Conservation (phyloP, 2,888 invertebrate genomes). For the Leptarthrus brevirostris region DNA sequence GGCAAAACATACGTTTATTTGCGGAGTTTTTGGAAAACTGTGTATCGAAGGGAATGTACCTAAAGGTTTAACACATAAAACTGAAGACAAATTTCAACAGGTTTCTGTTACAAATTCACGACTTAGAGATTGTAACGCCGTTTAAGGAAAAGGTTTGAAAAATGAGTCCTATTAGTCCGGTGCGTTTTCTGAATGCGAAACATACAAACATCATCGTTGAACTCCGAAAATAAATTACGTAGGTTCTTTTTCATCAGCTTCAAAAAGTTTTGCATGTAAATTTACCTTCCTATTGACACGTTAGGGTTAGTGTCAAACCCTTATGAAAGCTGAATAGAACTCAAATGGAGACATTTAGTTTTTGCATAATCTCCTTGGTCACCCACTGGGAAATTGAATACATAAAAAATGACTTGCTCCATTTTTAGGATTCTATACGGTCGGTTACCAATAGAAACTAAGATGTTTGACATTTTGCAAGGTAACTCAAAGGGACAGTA, state of each 20-base stretch:
- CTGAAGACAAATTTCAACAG: no score
- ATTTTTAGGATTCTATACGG: no score
- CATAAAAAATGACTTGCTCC: no score
- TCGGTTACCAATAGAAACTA: no score
- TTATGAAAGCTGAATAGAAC: constrained; percentile 21
- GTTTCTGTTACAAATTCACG: no score
- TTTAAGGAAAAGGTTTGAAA: constrained; percentile 21
- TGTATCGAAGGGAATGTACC: no score
- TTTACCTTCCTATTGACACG: not conserved
- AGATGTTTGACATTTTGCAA: no score
- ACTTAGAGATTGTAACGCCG: not conserved
- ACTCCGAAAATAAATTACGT: constrained; percentile 1
- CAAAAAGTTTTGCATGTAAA: constrained; percentile 8
- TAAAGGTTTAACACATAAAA: no score
- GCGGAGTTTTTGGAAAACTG: no score
- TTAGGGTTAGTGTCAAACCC: constrained; percentile 16
- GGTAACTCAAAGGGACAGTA: no score
- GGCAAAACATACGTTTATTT: no score
- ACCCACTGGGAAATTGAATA: constrained; percentile 23
- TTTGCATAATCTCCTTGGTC: not conserved
- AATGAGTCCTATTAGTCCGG: constrained; percentile 19
- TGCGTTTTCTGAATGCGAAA: constrained; percentile 13
- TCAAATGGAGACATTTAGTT: constrained; percentile 6
- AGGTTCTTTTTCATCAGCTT: not conserved
- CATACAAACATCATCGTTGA: constrained; percentile 9